phyloP scores from a whole-genome alignment of 2,888 invertebrate genomes.

The Phorcus lineatus region DNA sequence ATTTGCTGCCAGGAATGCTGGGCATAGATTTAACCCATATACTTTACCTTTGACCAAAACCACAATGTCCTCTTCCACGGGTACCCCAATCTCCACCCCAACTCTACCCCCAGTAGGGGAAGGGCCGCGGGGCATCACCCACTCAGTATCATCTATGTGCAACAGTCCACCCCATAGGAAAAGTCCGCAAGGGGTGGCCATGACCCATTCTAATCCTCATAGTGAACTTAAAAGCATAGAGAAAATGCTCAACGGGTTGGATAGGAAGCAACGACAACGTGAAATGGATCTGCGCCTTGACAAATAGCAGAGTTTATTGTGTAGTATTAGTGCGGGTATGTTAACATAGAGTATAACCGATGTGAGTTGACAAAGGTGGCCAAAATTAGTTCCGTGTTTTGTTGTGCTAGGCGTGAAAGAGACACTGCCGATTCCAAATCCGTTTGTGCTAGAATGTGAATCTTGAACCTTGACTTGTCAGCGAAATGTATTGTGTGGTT shows the following conservation, averaged over 20 bases:
- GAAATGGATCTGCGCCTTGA: background rate
- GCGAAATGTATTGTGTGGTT: too few species aligned
- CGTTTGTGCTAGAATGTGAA: too few species aligned
- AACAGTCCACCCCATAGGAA: slow-evolving; percentile 46
- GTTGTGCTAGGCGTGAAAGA: too few species aligned
- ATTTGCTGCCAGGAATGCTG: slow-evolving; percentile 78
- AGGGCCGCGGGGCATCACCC: slow-evolving; percentile 18
- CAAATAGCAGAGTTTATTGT: background rate
- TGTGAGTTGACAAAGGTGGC: background rate
- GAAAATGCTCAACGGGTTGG: slow-evolving; percentile 96
- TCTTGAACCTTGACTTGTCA: too few species aligned
- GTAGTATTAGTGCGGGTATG: background rate
- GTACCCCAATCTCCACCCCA: slow-evolving; percentile 73
- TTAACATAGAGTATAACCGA: background rate
- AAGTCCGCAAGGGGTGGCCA: slow-evolving; percentile 36
- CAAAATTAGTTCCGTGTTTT: background rate
- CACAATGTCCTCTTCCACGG: slow-evolving; percentile 60
- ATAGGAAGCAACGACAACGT: slow-evolving; percentile 78
- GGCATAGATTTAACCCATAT: slow-evolving; percentile 92
- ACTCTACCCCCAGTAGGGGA: slow-evolving; percentile 45
- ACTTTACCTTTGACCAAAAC: slow-evolving; percentile 79
- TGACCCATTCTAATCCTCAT: slow-evolving; percentile 64
- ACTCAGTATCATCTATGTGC: slow-evolving; percentile 39
- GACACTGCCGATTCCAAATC: too few species aligned
- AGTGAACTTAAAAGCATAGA: slow-evolving; percentile 96